These are phyloP conservation scores for Megaceryle maxima DNA, from an alignment of 2,113 vertebrate genomes.

Conservation along the genomic window DNA sequence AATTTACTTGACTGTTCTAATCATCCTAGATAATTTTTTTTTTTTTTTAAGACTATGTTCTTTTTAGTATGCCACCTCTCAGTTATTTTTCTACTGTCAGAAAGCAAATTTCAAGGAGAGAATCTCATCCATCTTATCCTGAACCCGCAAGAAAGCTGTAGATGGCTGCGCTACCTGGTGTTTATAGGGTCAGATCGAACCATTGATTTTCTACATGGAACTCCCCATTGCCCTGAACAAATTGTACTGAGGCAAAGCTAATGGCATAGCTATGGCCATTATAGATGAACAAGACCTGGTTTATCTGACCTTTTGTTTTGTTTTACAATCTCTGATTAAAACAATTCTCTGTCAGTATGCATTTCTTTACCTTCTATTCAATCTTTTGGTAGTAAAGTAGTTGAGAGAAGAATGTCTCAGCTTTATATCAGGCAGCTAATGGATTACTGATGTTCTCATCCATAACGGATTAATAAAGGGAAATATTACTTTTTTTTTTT, in stretches of 20 bases:
- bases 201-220: slow-evolving; percentile 38
- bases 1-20: slow-evolving; percentile 21
- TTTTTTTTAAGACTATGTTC: background rate
- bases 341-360: background rate
- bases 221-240: background rate
- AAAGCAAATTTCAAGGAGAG: slow-evolving; percentile 23
- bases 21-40: background rate
- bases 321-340: background rate
- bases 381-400: background rate
- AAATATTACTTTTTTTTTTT: background rate
- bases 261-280: background rate
- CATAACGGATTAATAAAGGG: background rate
- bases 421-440: background rate
- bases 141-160: background rate
- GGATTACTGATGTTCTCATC: background rate
- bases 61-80: background rate
- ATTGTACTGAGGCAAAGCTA: background rate
- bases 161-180: background rate
- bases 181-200: background rate
- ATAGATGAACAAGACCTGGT: background rate
- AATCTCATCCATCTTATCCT: background rate
- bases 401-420: background rate
- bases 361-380: background rate
- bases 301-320: background rate
- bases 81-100: slow-evolving; percentile 4